phyloP scores from a whole-genome alignment of 2,113 vertebrate species.

The Theropithecus gelada region DNA sequence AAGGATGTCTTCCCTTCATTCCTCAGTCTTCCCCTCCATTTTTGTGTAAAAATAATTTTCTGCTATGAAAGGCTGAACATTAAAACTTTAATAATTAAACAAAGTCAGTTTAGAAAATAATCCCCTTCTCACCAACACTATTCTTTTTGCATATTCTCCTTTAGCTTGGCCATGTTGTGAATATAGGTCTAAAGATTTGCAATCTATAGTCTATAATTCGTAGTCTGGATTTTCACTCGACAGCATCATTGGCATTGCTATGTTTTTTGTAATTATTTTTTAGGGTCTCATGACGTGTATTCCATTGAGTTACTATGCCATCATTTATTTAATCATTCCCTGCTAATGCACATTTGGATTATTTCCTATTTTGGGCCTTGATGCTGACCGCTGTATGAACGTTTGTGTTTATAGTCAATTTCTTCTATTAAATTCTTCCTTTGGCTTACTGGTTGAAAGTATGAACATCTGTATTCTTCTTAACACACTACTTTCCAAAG shows the following conservation, averaged over 20 bases:
- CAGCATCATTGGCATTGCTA: background rate
- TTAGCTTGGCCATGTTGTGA: background rate
- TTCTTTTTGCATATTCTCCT: background rate
- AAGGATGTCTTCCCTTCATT: background rate
- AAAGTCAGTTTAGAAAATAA: background rate
- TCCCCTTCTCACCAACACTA: background rate
- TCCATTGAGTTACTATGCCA: background rate
- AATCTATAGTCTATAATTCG: background rate
- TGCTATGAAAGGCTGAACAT: background rate
- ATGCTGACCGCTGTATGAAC: background rate
- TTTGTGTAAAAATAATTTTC: background rate
- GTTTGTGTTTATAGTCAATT: background rate
- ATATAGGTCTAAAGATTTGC: background rate
- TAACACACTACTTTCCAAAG: background rate
- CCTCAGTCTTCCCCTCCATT: background rate
- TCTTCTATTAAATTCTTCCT: conserved; percentile 4
- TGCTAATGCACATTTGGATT: background rate
- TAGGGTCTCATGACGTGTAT: background rate
- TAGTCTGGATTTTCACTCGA: background rate
- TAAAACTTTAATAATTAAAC: background rate
- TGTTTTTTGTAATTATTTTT: background rate
- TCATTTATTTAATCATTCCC: background rate
- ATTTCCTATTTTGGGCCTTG: background rate
- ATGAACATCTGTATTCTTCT: background rate
- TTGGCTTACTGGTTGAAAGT: background rate